Conservation (phyloP, 1,140 invertebrate species). For the Xylocopa sonorina region DNA sequence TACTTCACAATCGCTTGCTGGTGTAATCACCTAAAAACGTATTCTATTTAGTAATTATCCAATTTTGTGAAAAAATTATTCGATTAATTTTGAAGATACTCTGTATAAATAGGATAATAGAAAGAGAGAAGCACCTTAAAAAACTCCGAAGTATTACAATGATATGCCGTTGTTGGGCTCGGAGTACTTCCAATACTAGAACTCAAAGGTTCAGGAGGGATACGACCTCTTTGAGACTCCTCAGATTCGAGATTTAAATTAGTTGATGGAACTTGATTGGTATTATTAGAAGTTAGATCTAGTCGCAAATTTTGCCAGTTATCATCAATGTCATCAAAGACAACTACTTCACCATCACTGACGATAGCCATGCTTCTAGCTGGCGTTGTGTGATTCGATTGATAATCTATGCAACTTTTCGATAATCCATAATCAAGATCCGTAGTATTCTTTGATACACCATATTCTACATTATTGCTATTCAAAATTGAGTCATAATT, state of each 20-base stretch:
- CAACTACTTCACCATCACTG: conserved; percentile 88
- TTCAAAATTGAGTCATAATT: conserved; percentile 80
- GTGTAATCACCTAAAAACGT: conserved; percentile 78
- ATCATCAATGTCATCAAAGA: conserved; percentile 92
- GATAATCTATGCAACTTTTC: conserved; percentile 80
- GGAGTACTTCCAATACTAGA: conserved; percentile 79
- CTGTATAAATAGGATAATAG: background rate
- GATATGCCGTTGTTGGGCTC: conserved; percentile 79
- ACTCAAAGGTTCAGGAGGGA: conserved; percentile 74
- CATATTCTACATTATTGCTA: conserved; percentile 82
- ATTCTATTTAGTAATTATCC: conserved; percentile 12
- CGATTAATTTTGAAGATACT: too few species aligned
- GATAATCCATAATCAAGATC: conserved; percentile 80
- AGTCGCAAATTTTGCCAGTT: conserved; percentile 84
- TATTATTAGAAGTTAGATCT: conserved; percentile 73
- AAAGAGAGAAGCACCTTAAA: conserved; percentile 79
- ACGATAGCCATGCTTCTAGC: conserved; percentile 82
- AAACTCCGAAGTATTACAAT: conserved; percentile 81
- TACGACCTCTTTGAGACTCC: conserved; percentile 72
- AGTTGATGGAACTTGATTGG: conserved; percentile 62
- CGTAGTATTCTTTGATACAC: conserved; percentile 79
- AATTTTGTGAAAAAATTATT: too few species aligned
- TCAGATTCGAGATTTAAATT: conserved; percentile 72
- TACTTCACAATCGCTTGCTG: conserved; percentile 81
- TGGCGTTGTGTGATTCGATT: conserved; percentile 78